Evolutionary conservation across 2,113 vertebrate genomes (phyloP), one percentile per base, ranked within the genome.

Genomic region (Alectura lathami): DNA sequence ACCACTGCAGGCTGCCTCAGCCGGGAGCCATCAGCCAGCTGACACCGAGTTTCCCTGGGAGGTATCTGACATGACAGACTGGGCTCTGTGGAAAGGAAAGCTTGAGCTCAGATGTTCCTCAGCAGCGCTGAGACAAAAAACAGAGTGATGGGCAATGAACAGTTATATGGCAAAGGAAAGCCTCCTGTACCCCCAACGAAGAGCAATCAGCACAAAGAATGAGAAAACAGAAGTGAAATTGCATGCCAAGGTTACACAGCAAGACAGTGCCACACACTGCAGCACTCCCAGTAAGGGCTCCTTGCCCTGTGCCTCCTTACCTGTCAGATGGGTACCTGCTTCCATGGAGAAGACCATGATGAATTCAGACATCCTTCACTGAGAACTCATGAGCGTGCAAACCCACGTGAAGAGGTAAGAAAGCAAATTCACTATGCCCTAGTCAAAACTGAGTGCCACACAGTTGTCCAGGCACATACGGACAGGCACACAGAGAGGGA

Each of bases 131-230:
- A 47, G 24, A 73, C 24, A 17, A n/a, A 48, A 62, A 45, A 21
- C 36, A 26, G 8, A 34, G 43, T 2, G 22, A 43, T 27, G 69
- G 38, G n/a, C 5, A 30, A 30, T 2, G 3, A 45, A 36, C 8
- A 76, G 18, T 3, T 23, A 18, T 10, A n/a, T 9, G 62, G 70
- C 36, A 45, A 29, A 42, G 21, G 6, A 56, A 50, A 77, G 51
- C 7, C 16, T 57, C n/a, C 68, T 21, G 21, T 15, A 40, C 53
- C 63, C 82, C n/a, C 15, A 42, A 27, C 0, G 2, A 32, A 3
- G 13, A 48, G 34, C 36, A 13, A 45, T 16, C 3, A 8, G 20
- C 0, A 9, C 20, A 38, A 20, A 40, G 38, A 53, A 9, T 0
- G 2, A 60, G 42, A 15, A 4, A 16, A 17, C 17, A 75, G 2